phyloP scores from a whole-genome alignment of 2,888 invertebrate genomes.

The Ochropleura plecta region DNA sequence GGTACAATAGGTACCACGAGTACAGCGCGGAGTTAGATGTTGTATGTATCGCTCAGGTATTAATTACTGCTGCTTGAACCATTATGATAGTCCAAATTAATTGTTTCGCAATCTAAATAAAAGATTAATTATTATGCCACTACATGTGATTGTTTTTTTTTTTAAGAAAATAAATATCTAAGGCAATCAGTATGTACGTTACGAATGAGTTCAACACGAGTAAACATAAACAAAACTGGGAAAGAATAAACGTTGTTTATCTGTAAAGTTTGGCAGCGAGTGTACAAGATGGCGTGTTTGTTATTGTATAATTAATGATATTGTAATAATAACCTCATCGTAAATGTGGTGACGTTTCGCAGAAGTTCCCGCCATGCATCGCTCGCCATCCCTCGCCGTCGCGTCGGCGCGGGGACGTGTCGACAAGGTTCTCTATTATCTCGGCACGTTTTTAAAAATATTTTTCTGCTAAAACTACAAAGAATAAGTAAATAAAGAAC shows the following conservation, averaged over 20 bases:
- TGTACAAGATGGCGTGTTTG: conserved; percentile 23
- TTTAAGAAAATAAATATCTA: no score
- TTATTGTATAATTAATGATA: conserved; percentile 24
- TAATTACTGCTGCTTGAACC: neutral
- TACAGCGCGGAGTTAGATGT: neutral
- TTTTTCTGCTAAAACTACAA: neutral
- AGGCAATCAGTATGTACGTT: neutral
- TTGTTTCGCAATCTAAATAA: neutral
- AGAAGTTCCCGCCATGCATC: neutral
- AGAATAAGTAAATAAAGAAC: neutral
- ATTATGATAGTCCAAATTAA: neutral
- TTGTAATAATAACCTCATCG: conserved; percentile 2
- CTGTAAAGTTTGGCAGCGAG: neutral
- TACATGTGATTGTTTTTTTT: neutral
- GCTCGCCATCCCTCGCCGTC: neutral
- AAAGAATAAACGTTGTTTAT: conserved; percentile 14
- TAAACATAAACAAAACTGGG: neutral
- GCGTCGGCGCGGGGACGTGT: neutral
- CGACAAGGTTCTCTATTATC: neutral
- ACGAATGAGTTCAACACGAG: neutral
- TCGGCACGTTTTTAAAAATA: neutral
- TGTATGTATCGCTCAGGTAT: neutral
- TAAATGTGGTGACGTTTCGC: neutral
- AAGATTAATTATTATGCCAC: neutral
- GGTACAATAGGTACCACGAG: neutral